Evolutionary conservation across 2,888 invertebrate genomes (phyloP), one percentile per base, ranked within the genome.

Genomic region (Drosophila demipolita): DNA sequence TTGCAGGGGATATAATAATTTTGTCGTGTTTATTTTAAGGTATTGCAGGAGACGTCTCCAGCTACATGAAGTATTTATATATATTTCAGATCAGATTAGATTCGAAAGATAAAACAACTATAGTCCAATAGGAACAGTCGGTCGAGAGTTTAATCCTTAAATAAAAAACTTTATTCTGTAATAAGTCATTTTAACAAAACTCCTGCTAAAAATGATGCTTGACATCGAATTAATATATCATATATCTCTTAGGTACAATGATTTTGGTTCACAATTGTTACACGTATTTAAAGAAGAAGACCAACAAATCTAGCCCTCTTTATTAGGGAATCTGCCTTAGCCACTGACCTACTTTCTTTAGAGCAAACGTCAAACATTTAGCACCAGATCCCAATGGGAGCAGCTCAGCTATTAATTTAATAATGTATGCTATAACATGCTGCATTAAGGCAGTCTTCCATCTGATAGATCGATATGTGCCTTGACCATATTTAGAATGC

Each of bases 401-500:
- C 26, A n/a, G 6, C n/a, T 4, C 8, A 42, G 29, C 29, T 29
- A 42, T 49, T 59, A 38, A 11, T 20, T 11, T 49, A 23, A 60
- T 60, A 42, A 49, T 23, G 36, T 23, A 40, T 17, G 26, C 17
- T 38, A 29, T 50, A 23, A 36, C 33, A 38, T 35, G 42, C 32
- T 42, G 32, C 54, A 60, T 66, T 60, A 38, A 66, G 33, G 49
- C 50, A 36, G 32, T 38, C n/a, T 45, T 54, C 54, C 48, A 40
- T 23, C 12, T 42, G 52, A 60, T 58, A 63, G 61, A 70, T 78
- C 78, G 72, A 78, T 75, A 64, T 64, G 63, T 64, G 66, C 78
- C 78, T 75, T 78, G 78, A 73, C 78, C 75, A 78, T 78, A 75
- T 78, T 78, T 78, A 32, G 62, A 72, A 72, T 75, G 72, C 66